phyloP scores from a whole-genome alignment of 2,797 vertebrate genomes.

The Allobates femoralis region DNA sequence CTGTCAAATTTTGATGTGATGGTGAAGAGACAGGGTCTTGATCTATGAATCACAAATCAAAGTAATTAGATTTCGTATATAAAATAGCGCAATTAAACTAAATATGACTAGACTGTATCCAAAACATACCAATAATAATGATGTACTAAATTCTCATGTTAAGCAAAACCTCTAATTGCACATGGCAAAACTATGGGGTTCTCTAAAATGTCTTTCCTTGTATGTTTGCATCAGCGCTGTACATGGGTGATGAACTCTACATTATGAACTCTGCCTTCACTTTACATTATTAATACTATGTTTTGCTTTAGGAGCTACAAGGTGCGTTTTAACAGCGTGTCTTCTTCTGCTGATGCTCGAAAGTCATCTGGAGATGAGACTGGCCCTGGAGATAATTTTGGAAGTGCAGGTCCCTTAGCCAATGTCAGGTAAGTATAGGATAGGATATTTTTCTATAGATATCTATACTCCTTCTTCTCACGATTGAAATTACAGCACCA shows the following conservation, averaged over 20 bases:
- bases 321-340: constrained; percentile 97
- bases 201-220: background rate
- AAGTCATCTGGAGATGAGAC: constrained; percentile 92
- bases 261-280: background rate
- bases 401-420: constrained; percentile 92
- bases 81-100: background rate
- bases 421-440: constrained; percentile 87
- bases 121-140: background rate
- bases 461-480: background rate
- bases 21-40: constrained; percentile 22
- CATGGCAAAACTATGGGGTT: background rate
- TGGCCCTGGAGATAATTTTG: constrained; percentile 87
- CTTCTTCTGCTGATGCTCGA: constrained; percentile 90
- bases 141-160: background rate
- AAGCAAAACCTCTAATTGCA: background rate
- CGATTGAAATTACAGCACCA: no score
- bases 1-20: constrained; percentile 23
- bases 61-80: constrained; percentile 30
- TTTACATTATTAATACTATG: background rate
- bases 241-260: background rate
- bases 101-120: background rate
- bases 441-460: background rate
- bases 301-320: constrained; percentile 90
- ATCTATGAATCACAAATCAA: constrained; percentile 31
- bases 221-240: no score